Evolutionary conservation across 2,797 vertebrate genomes (phyloP).

Genomic region (Furcifer pardalis): DNA sequence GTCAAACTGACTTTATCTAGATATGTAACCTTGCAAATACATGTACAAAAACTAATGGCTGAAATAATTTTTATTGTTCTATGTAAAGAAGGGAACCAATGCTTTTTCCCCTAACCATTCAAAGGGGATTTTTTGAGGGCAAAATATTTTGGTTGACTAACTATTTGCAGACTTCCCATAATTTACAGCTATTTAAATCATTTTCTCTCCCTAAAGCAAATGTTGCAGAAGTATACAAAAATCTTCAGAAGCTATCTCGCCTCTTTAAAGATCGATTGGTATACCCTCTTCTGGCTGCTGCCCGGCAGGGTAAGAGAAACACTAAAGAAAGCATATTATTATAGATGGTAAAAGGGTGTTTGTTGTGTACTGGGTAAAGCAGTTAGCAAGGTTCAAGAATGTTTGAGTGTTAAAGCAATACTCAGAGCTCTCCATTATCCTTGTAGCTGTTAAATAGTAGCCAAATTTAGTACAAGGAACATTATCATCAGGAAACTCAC

Average conservation of each 20-base stretch:
- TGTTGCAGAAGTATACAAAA: conserved; percentile 82
- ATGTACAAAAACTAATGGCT: background rate
- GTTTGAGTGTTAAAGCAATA: background rate
- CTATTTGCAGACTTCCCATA: background rate
- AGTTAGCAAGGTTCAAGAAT: background rate
- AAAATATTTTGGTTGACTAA: background rate
- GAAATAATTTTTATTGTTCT: background rate
- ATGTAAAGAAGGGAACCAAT: background rate
- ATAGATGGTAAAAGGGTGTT: background rate
- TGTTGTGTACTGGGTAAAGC: background rate
- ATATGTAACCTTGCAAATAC: background rate
- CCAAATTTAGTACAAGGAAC: too few species aligned
- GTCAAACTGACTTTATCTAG: background rate
- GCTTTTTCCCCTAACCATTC: accelerated
- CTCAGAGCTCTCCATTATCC: background rate
- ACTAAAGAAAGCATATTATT: background rate
- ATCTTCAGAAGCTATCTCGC: conserved; percentile 88
- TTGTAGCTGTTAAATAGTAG: background rate
- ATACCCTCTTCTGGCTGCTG: conserved; percentile 89
- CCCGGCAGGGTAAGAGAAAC: conserved; percentile 85
- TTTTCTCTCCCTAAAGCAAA: conserved; percentile 73
- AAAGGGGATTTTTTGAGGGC: background rate
- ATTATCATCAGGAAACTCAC: too few species aligned
- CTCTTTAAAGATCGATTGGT: conserved; percentile 93
- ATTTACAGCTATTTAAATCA: background rate